phyloP scores from a whole-genome alignment of 2,113 vertebrate genomes.

The Menidia beryllina region DNA sequence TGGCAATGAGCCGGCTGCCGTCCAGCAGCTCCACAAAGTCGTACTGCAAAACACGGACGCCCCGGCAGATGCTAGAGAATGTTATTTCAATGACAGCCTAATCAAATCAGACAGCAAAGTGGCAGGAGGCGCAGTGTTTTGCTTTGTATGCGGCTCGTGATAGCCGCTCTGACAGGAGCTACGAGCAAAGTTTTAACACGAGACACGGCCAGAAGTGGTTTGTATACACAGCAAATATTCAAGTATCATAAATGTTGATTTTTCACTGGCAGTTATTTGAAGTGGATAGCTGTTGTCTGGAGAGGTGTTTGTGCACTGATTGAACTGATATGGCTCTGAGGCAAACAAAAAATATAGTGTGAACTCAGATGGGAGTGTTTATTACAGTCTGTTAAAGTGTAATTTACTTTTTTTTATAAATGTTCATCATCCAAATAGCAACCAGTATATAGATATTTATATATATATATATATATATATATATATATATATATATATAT shows the following conservation, averaged over 20 bases:
- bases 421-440: no score
- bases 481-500: not conserved
- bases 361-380: slow-evolving; percentile 15
- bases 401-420: slow-evolving; percentile 6
- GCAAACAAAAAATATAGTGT: slow-evolving; percentile 56
- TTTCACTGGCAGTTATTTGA: slow-evolving; percentile 58
- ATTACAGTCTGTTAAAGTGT: slow-evolving; percentile 54
- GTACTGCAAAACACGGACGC: slow-evolving; percentile 82
- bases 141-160: slow-evolving; percentile 39
- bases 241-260: slow-evolving; percentile 69
- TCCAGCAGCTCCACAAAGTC: slow-evolving; percentile 98
- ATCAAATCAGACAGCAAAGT: slow-evolving; percentile 36
- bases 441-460: no score
- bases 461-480: no score
- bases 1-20: slow-evolving; percentile 94
- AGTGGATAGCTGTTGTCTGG: slow-evolving; percentile 59
- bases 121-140: not conserved
- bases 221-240: slow-evolving; percentile 56
- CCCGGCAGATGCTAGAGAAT: slow-evolving; percentile 15
- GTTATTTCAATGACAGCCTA: slow-evolving; percentile 9
- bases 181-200: slow-evolving; percentile 50
- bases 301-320: slow-evolving; percentile 69
- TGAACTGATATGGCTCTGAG: slow-evolving; percentile 61
- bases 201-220: slow-evolving; percentile 43
- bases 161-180: slow-evolving; percentile 38